phyloP scores from a whole-genome alignment of 2,888 invertebrate genomes.

The Eupithecia vulgata region DNA sequence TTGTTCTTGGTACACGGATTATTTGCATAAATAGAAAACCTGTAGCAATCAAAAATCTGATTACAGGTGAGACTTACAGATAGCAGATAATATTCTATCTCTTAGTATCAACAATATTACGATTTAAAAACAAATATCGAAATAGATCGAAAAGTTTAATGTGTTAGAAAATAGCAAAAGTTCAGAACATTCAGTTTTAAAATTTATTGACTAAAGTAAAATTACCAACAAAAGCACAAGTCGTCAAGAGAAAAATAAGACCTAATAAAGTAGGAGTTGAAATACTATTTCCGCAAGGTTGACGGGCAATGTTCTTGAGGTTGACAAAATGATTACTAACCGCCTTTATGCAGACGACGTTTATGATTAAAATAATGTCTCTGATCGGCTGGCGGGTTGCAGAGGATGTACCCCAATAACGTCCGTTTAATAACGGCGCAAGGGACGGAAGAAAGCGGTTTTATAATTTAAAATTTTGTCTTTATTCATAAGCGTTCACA shows the following conservation, averaged over 20 bases:
- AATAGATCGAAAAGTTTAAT: not conserved
- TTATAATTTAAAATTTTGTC: not conserved
- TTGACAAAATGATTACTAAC: conserved; percentile 61
- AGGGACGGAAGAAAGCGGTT: conserved; percentile 4
- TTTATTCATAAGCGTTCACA: not conserved
- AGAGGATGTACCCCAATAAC: conserved; percentile 8
- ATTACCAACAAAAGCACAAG: not conserved
- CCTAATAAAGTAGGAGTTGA: not conserved
- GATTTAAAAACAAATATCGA: not conserved
- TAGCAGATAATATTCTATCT: not conserved
- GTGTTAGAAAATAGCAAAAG: no score
- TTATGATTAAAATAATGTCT: conserved; percentile 75
- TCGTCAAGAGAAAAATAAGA: not conserved
- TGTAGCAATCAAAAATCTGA: not conserved
- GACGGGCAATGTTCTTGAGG: conserved; percentile 29
- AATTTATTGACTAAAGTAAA: not conserved
- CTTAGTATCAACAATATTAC: not conserved
- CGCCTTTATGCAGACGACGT: conserved; percentile 65
- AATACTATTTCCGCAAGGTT: conserved; percentile 6
- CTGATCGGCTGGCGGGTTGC: conserved; percentile 58
- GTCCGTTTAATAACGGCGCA: not conserved
- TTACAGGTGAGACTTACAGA: not conserved
- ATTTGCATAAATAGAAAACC: not conserved
- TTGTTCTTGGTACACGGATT: not conserved
- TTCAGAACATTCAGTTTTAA: not conserved